phyloP scores from a whole-genome alignment of 1,140 invertebrate genomes.

The Hydropsyche tenuis region DNA sequence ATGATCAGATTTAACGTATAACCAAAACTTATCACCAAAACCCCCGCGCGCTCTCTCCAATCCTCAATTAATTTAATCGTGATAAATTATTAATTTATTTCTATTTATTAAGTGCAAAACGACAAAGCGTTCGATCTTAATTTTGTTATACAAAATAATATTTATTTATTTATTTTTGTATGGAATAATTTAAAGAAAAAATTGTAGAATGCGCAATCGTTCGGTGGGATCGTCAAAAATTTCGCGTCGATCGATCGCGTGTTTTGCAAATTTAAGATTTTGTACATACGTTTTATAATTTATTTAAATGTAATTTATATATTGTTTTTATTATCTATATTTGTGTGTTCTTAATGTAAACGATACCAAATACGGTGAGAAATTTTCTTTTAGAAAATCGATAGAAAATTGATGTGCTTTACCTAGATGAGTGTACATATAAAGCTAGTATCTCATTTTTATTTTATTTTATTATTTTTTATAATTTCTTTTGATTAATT shows the following conservation, averaged over 20 bases:
- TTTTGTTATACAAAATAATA: too few species aligned
- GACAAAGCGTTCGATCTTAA: too few species aligned
- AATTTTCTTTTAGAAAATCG: slow-evolving; percentile 23
- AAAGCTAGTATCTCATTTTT: slow-evolving; percentile 20
- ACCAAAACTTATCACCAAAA: too few species aligned
- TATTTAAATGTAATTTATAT: slow-evolving; percentile 11
- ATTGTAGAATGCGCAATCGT: not conserved
- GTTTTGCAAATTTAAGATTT: too few species aligned
- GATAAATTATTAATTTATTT: too few species aligned
- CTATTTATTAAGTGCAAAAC: too few species aligned
- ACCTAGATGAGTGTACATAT: not conserved
- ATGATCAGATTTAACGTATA: not conserved
- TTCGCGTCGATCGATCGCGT: too few species aligned
- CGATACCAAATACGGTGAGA: slow-evolving; percentile 32
- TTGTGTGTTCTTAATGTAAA: not conserved
- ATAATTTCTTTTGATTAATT: slow-evolving; percentile 23
- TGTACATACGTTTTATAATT: not conserved
- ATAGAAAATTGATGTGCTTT: slow-evolving; percentile 19
- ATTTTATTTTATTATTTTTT: slow-evolving; percentile 21
- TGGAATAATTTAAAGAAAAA: too few species aligned
- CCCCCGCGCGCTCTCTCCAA: too few species aligned
- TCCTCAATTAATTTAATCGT: too few species aligned
- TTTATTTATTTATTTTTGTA: too few species aligned
- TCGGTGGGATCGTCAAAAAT: too few species aligned
- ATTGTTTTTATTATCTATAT: not conserved